These are phyloP conservation scores for Ctenopoma multispine DNA, from an alignment of 2,797 vertebrate genomes.

Conservation along the genomic window DNA sequence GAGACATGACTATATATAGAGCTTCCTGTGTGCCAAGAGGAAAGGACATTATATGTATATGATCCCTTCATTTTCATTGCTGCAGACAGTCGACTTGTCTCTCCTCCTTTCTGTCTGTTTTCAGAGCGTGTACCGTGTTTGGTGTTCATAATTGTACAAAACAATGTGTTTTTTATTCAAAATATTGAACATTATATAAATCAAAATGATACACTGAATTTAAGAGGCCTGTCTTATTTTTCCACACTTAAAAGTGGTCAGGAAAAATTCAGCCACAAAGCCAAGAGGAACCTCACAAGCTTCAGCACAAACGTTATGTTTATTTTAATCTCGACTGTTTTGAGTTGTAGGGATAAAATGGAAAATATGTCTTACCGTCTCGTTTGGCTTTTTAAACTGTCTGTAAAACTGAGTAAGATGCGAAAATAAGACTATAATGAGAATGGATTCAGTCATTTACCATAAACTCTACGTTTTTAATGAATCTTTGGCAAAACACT, in stretches of 20 bases:
- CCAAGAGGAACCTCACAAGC: slow-evolving; percentile 30
- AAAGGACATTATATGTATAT: slow-evolving; percentile 42
- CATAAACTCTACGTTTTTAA: slow-evolving; percentile 6
- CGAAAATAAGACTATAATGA: slow-evolving; percentile 26
- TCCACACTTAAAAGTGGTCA: slow-evolving; percentile 28
- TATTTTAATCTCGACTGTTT: slow-evolving; percentile 48
- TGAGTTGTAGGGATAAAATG: slow-evolving; percentile 36
- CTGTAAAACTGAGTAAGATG: slow-evolving; percentile 64
- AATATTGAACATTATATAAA: slow-evolving; percentile 43
- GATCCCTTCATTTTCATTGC: slow-evolving; percentile 26
- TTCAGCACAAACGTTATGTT: slow-evolving; percentile 39
- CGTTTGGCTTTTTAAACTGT: slow-evolving; percentile 63
- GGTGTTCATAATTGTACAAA: slow-evolving; percentile 52
- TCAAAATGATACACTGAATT: slow-evolving; percentile 21
- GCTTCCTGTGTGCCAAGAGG: slow-evolving; percentile 20
- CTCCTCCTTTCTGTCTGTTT: slow-evolving; percentile 27
- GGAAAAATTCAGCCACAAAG: slow-evolving; percentile 3
- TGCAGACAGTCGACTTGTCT: slow-evolving; percentile 1
- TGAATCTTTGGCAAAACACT: not conserved
- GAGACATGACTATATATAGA: slow-evolving; percentile 32
- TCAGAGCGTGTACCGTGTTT: slow-evolving; percentile 24
- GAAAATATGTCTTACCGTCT: slow-evolving; percentile 38
- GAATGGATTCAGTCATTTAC: slow-evolving; percentile 15
- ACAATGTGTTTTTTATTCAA: slow-evolving; percentile 45
- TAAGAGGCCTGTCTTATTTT: slow-evolving; percentile 49